Evolutionary conservation across 2,888 invertebrate species (phyloP).

Genomic region (Aethes cnicana): DNA sequence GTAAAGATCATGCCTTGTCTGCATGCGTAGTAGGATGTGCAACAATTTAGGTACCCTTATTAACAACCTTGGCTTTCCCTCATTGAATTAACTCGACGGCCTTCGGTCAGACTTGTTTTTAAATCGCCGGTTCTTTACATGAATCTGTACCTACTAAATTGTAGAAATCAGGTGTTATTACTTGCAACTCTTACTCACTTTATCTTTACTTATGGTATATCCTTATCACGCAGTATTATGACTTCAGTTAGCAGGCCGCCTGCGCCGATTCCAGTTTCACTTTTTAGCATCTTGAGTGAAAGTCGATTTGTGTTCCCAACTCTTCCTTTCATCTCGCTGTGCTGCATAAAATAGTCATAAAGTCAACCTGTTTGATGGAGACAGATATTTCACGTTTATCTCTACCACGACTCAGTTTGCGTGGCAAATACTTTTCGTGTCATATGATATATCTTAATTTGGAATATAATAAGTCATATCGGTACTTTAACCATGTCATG

Average conservation of each 20-base stretch:
- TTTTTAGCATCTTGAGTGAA: slow-evolving; percentile 77
- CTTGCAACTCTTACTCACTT: slow-evolving; percentile 13
- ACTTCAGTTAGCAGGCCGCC: slow-evolving; percentile 57
- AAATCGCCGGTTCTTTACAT: slow-evolving; percentile 32
- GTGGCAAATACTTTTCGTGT: slow-evolving; percentile 9
- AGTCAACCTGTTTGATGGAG: slow-evolving; percentile 39
- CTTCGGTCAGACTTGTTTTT: slow-evolving; percentile 45
- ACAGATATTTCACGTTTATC: slow-evolving; percentile 23
- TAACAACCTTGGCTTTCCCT: slow-evolving; percentile 44
- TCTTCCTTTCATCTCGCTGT: slow-evolving; percentile 67
- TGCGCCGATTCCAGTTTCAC: slow-evolving; percentile 73
- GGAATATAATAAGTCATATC: too few relatives aligned
- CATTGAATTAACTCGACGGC: slow-evolving; percentile 47
- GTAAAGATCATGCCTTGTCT: slow-evolving; percentile 27
- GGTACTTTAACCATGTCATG: too few relatives aligned
- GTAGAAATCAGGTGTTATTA: slow-evolving; percentile 1
- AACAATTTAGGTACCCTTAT: slow-evolving; percentile 48
- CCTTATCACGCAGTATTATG: slow-evolving; percentile 37
- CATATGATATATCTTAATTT: slow-evolving; percentile 6
- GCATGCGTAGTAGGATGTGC: slow-evolving; percentile 39
- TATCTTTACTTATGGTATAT: slow-evolving; percentile 30
- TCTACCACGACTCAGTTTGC: not conserved
- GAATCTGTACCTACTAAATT: slow-evolving; percentile 6
- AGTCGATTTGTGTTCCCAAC: slow-evolving; percentile 68
- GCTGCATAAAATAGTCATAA: slow-evolving; percentile 45